Conservation (phyloP, 2,888 invertebrate species). For the Cheilosia vernalis region DNA sequence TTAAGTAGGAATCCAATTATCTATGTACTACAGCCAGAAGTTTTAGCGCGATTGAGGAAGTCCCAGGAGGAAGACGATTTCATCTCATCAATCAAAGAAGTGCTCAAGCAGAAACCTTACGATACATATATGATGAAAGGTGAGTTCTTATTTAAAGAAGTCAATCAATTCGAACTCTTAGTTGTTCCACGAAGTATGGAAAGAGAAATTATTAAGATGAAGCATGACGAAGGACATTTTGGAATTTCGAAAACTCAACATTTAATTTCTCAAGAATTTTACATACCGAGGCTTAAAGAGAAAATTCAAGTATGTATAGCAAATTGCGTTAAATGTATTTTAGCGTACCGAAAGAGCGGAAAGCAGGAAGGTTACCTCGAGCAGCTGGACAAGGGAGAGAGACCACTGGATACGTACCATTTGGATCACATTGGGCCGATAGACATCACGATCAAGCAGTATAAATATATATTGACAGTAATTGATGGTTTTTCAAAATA, state of each 20-base stretch:
- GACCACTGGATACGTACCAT: no score
- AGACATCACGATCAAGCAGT: no score
- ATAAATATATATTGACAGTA: no score
- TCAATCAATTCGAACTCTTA: conserved; percentile 9
- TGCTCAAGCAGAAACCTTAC: conserved; percentile 22
- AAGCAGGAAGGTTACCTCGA: no score
- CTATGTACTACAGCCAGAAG: conserved; percentile 9
- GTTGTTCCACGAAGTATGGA: conserved; percentile 29
- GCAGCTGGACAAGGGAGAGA: no score
- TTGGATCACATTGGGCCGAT: no score
- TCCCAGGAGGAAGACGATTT: conserved; percentile 37
- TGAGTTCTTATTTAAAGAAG: conserved; percentile 35
- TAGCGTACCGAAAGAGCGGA: no score
- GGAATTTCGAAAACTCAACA: conserved; percentile 22
- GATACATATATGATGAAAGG: conserved; percentile 16
- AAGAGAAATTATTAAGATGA: conserved; percentile 35
- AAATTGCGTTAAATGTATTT: neutral
- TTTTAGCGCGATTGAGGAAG: conserved; percentile 8
- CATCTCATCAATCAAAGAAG: conserved; percentile 24
- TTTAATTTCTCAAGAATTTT: conserved; percentile 5
- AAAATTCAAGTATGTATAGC: conserved; percentile 17
- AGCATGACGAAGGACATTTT: conserved; percentile 36
- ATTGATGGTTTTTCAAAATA: no score
- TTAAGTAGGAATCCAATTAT: conserved; percentile 14
- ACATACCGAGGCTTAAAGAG: no score